These are phyloP conservation scores for Nowickia ferox DNA, from an alignment of 2,888 invertebrate genomes.

Conservation along the genomic window DNA sequence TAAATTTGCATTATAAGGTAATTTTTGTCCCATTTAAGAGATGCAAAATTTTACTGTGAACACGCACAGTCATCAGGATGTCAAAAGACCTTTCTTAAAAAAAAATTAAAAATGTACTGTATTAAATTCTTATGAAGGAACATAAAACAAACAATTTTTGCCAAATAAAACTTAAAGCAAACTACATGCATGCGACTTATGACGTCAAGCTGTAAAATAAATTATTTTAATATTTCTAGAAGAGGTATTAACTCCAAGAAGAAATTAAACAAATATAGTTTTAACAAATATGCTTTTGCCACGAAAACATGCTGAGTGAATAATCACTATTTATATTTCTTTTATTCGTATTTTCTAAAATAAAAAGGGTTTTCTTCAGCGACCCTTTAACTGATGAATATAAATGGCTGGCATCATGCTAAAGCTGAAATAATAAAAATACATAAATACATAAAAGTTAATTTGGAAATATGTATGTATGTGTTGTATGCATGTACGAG, in stretches of 20 bases:
- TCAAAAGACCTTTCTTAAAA: background rate
- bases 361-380: constrained; percentile 43
- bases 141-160: background rate
- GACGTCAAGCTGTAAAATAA: constrained; percentile 55
- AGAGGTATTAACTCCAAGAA: constrained; percentile 19
- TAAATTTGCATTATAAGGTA: background rate
- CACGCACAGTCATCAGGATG: background rate
- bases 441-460: no score
- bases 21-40: background rate
- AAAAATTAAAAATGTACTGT: background rate
- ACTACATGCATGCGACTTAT: constrained; percentile 60
- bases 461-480: background rate
- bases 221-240: constrained; percentile 37
- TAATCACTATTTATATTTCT: constrained; percentile 60
- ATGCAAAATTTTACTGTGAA: background rate
- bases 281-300: constrained; percentile 63
- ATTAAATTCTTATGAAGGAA: constrained; percentile 22
- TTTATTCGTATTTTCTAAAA: constrained; percentile 11
- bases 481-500: no score
- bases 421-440: background rate
- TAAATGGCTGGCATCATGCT: constrained; percentile 27
- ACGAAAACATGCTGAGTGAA: constrained; percentile 68
- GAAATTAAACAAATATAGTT: background rate
- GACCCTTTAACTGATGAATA: constrained; percentile 39
- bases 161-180: constrained; percentile 13